These are phyloP conservation scores for Chelonus insularis DNA, from an alignment of 1,140 invertebrate species.

Conservation along the genomic window DNA sequence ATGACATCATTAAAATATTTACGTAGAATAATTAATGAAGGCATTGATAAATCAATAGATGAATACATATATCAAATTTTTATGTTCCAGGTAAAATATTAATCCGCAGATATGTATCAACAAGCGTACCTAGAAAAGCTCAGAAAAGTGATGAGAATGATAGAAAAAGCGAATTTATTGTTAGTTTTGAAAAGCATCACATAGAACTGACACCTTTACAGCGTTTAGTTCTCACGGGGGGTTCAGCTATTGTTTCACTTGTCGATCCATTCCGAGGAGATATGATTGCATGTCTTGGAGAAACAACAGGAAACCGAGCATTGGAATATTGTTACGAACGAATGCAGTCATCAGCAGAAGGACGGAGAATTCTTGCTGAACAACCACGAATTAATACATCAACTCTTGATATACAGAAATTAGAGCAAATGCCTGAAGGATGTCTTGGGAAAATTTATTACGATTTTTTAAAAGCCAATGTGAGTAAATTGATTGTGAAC, in stretches of 20 bases:
- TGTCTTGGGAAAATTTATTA: conserved; percentile 85
- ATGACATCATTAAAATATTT: too few species aligned
- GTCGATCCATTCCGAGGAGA: conserved; percentile 78
- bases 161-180: conserved; percentile 47
- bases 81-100: too few species aligned
- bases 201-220: conserved; percentile 76
- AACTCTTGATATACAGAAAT: conserved; percentile 75
- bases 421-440: conserved; percentile 73
- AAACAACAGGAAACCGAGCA: conserved; percentile 79
- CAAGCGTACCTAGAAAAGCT: too few species aligned
- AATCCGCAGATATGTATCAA: too few species aligned
- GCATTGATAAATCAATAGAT: too few species aligned
- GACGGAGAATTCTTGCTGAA: conserved; percentile 72
- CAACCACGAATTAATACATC: conserved; percentile 85
- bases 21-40: too few species aligned
- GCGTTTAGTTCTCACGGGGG: conserved; percentile 72
- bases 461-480: conserved; percentile 79
- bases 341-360: conserved; percentile 71
- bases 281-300: conserved; percentile 92
- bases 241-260: conserved; percentile 77
- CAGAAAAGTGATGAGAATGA: too few species aligned
- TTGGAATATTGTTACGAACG: conserved; percentile 68
- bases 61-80: too few species aligned
- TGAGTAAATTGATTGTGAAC: conserved; percentile 57
- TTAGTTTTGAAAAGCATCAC: conserved; percentile 65